Evolutionary conservation across 2,888 invertebrate genomes (phyloP).

Genomic region (Vanessa cardui): DNA sequence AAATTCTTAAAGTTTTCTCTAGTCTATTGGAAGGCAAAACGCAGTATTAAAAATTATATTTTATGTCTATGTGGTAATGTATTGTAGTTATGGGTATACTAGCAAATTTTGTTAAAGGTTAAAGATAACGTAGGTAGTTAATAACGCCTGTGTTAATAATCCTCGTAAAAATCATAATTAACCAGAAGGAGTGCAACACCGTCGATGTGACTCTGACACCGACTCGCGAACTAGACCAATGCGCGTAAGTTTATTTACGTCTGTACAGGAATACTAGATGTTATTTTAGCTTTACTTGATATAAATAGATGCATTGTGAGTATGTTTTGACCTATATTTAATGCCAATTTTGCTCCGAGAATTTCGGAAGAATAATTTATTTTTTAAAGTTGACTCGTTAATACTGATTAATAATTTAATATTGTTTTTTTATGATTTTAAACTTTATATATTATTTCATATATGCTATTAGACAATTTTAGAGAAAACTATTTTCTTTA

Average conservation of each 20-base stretch:
- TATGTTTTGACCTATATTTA: slow-evolving; percentile 69
- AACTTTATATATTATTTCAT: neutral
- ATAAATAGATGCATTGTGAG: slow-evolving; percentile 77
- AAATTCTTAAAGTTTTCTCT: no score
- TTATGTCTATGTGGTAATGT: no score
- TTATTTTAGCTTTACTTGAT: slow-evolving; percentile 73
- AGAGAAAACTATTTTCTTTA: neutral
- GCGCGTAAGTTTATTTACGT: slow-evolving; percentile 64
- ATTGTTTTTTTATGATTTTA: neutral
- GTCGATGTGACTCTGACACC: slow-evolving; percentile 14
- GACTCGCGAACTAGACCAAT: slow-evolving; percentile 23
- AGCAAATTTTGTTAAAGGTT: no score
- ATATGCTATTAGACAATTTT: neutral
- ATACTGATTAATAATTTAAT: neutral
- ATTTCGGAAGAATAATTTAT: slow-evolving; percentile 30
- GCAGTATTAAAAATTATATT: no score
- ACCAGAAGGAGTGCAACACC: slow-evolving; percentile 15
- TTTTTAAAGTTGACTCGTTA: slow-evolving; percentile 21
- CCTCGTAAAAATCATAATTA: slow-evolving; percentile 16
- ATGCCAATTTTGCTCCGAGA: slow-evolving; percentile 59
- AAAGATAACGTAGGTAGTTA: no score
- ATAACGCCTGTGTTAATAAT: neutral
- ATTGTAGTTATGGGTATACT: no score
- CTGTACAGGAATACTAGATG: slow-evolving; percentile 72
- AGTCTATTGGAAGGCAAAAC: no score